These are phyloP conservation scores for Rhodinocichla rosea DNA, from an alignment of 2,113 vertebrate species.

Conservation along the genomic window DNA sequence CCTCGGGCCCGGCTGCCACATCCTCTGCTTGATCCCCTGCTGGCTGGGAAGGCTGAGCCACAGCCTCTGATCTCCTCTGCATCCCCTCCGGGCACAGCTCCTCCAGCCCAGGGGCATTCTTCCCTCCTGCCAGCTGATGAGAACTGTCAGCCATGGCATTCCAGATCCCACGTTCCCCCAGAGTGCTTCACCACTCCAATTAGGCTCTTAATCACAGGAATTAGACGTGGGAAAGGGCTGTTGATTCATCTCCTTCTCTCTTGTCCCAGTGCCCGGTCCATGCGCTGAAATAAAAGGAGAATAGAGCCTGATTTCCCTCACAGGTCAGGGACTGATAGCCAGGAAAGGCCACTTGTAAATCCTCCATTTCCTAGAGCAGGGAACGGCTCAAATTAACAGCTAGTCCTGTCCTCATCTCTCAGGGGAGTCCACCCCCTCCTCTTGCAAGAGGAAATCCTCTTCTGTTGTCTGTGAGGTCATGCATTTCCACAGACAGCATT, in stretches of 20 bases:
- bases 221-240: conserved; percentile 12
- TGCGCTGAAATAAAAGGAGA: neutral
- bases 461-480: neutral
- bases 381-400: neutral
- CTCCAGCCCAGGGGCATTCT: neutral
- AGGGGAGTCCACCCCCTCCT: neutral
- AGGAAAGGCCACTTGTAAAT: neutral
- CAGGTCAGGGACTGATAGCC: neutral
- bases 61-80: neutral
- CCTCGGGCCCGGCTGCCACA: neutral
- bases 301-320: neutral
- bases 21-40: neutral
- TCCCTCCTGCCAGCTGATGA: neutral
- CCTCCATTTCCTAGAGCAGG: neutral
- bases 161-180: neutral
- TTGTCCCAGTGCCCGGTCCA: neutral
- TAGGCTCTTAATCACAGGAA: conserved; percentile 31
- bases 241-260: conserved; percentile 23
- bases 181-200: neutral
- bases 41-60: neutral
- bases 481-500: neutral
- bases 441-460: conserved; percentile 24
- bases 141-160: conserved; percentile 34
- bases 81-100: neutral
- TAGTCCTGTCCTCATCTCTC: neutral